These are phyloP conservation scores for Strigops habroptila DNA, from an alignment of 2,113 vertebrate species.

Conservation along the genomic window DNA sequence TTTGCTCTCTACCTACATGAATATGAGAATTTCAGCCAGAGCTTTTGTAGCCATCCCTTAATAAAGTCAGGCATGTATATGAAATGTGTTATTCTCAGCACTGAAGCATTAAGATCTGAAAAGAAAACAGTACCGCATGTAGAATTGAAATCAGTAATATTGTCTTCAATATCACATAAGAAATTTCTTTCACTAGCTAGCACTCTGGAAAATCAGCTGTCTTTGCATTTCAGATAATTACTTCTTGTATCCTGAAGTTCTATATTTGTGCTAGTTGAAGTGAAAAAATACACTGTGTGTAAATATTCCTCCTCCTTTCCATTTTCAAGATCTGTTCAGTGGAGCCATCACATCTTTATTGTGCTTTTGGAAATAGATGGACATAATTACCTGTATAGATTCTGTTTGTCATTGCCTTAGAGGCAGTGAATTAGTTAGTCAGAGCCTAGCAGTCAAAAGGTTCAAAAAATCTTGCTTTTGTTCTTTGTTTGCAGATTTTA, in stretches of 20 bases:
- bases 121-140: not conserved
- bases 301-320: slow-evolving; percentile 55
- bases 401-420: not conserved
- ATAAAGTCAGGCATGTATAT: slow-evolving; percentile 23
- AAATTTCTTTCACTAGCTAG: slow-evolving; percentile 28
- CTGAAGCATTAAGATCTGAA: slow-evolving; percentile 19
- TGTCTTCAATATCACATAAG: not conserved
- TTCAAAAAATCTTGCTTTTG: slow-evolving; percentile 64
- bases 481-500: slow-evolving; percentile 89
- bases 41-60: not conserved
- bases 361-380: slow-evolving; percentile 17
- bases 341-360: slow-evolving; percentile 24
- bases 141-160: slow-evolving; percentile 40
- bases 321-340: slow-evolving; percentile 21
- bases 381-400: slow-evolving; percentile 6
- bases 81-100: slow-evolving; percentile 21
- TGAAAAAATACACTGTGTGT: slow-evolving; percentile 30
- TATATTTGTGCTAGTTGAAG: slow-evolving; percentile 42
- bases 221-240: slow-evolving; percentile 52
- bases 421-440: slow-evolving; percentile 21
- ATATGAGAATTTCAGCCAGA: not conserved
- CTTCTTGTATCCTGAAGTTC: slow-evolving; percentile 3
- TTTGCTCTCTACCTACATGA: not conserved
- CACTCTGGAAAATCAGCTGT: slow-evolving; percentile 43
- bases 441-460: not conserved